These are phyloP conservation scores for Mormyrus proboscirostris DNA, from an alignment of 2,797 vertebrate genomes.

Conservation along the genomic window DNA sequence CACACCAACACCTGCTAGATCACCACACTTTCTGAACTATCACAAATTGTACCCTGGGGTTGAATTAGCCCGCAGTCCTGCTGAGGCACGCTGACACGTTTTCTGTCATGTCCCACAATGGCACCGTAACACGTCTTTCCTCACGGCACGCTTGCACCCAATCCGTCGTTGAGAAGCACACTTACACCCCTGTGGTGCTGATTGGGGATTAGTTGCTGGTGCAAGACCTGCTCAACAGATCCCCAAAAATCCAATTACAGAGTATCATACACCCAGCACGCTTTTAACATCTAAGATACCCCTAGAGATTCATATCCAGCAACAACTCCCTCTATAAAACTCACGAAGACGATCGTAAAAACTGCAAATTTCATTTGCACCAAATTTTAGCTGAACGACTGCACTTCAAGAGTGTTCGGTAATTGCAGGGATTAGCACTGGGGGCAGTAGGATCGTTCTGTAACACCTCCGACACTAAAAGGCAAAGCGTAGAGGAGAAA, in stretches of 20 bases:
- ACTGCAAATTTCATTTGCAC: constrained; percentile 17
- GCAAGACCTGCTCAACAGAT: constrained; percentile 71
- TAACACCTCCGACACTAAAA: constrained; percentile 41
- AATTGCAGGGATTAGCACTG: not conserved
- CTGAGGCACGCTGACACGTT: constrained; percentile 27
- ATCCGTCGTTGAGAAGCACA: constrained; percentile 45
- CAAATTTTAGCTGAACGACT: constrained; percentile 44
- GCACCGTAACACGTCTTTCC: constrained; percentile 1
- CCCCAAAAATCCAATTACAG: constrained; percentile 74
- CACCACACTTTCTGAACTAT: not conserved
- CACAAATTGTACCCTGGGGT: constrained; percentile 31
- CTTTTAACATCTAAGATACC: constrained; percentile 60
- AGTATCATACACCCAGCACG: constrained; percentile 70
- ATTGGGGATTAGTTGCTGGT: constrained; percentile 69
- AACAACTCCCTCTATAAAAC: constrained; percentile 11
- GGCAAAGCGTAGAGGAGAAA: not conserved
- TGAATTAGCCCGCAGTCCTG: constrained; percentile 30
- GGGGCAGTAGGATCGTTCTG: constrained; percentile 34
- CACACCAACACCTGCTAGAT: not conserved
- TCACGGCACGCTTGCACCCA: constrained; percentile 12
- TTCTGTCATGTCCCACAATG: constrained; percentile 12
- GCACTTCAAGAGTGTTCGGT: constrained; percentile 12
- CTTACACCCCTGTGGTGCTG: constrained; percentile 52
- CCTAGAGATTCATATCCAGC: constrained; percentile 34
- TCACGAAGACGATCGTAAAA: constrained; percentile 17